Percentiles rank a stretch among this genome's conserved stretches.
Evolutionary conservation across 2,797 vertebrate genomes (phyloP).

Genomic region (Paguma larvata): DNA sequence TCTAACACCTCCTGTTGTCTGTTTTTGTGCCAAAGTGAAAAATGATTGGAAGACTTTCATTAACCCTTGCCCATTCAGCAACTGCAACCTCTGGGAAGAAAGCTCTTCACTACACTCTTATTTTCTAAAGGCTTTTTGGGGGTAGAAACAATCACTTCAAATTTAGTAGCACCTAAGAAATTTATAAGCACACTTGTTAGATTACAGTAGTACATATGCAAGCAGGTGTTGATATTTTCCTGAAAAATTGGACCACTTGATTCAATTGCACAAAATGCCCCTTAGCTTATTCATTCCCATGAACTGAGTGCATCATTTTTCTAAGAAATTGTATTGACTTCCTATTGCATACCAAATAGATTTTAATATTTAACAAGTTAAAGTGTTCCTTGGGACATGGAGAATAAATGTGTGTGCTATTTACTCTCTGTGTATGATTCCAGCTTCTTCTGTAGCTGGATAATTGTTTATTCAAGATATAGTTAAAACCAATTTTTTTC

Average conservation of each 20-base stretch:
- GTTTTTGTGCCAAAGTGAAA: neutral
- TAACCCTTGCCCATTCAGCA: neutral
- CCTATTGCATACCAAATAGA: conserved; percentile 33
- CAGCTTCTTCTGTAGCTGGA: neutral
- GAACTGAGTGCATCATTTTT: conserved; percentile 39
- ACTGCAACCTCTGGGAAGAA: neutral
- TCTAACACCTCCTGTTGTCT: neutral
- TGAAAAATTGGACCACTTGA: conserved; percentile 41
- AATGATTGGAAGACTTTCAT: conserved; percentile 15
- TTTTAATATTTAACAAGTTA: conserved; percentile 71
- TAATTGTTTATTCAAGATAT: conserved; percentile 30
- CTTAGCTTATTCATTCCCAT: conserved; percentile 36
- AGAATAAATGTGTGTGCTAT: conserved; percentile 29
- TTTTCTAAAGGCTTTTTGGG: conserved; percentile 31
- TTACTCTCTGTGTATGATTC: conserved; percentile 6
- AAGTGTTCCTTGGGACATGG: neutral
- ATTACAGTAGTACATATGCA: neutral
- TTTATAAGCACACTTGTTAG: conserved; percentile 17
- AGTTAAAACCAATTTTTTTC: conserved; percentile 1
- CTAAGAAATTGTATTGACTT: conserved; percentile 60
- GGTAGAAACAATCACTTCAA: conserved; percentile 6
- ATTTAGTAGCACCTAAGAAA: conserved; percentile 9
- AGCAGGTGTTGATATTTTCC: conserved; percentile 70
- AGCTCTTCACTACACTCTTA: neutral
- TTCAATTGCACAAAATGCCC: conserved; percentile 8